Evolutionary conservation across 2,888 invertebrate genomes (phyloP), one percentile per base, ranked within the genome.

Genomic region (Agrochola lychnidis): DNA sequence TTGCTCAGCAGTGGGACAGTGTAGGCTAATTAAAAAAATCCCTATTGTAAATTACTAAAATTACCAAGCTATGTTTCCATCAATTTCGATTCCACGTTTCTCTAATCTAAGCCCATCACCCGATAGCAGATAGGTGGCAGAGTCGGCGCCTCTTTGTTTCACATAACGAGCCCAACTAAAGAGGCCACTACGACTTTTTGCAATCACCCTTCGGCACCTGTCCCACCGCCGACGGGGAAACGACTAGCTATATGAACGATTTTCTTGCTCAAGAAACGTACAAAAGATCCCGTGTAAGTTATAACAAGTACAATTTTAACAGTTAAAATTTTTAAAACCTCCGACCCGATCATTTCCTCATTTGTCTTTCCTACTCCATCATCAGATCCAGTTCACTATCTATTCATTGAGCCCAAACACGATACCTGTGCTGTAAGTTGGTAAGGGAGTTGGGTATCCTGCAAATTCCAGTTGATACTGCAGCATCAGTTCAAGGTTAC

Each of bases 161-260:
- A 78, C 88, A 83, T 94, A 95, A 95, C 94, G 94, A 95, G 92
- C 90, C 85, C 85, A 88, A 84, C 91, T 93, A 94, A 93, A 95
- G 94, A 89, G 93, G 91, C 90, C 90, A 91, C 93, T 92, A 92
- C 85, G 90, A 91, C 89, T 94, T 95, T 95, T 95, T 95, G 94
- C 92, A 85, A 81, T 80, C 83, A 83, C 78, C 78, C 78, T 81
- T 81, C 70, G 61, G 36, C 9, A 19, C 19, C 19, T 19, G 30
- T 61, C 61, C 19, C 19, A 61, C 19, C 19, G 61, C 30, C 1
- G 30, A 30, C 59, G 9, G 36, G 30, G 19, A 36, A 36, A 36
- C 36, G 61, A 61, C 4, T 57, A n/a, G 5, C n/a, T 59, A 16
- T 59, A 16, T 14, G 6, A 57, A 57, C 14, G 4, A 25, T 25